Evolutionary conservation across 1,140 invertebrate genomes (phyloP), one percentile per base, ranked within the genome.

Genomic region (Bombus fervidus): DNA sequence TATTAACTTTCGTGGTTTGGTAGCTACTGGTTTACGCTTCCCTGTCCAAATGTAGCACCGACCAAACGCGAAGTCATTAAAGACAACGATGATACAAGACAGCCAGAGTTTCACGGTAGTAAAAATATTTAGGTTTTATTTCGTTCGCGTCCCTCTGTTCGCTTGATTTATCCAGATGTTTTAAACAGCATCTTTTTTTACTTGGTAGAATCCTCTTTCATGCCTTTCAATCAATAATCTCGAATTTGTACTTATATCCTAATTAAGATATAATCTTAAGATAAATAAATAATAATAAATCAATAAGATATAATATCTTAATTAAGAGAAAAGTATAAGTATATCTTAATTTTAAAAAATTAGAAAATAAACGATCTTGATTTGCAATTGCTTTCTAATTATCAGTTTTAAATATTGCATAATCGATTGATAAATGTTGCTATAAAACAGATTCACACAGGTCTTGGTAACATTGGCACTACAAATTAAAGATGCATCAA

Each of bases 91-190:
- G 86, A 87, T 66, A 87, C 57, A 68, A 79, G 57, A 18, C 86
- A 87, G 86, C 15, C 68, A 76, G 39, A 41, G 43, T 31, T 75
- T 57, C 73, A 43, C 28, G 31, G n/a, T 39, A 43, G 85, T 76
- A 43, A 84, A 87, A 87, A 87, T 87, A 84, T 87, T 86, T 86
- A 77, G 47, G 22, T 74, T 85, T 81, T 74, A 59, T 74, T 85
- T 68, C 69, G 43, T 25, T 59, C 43, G 59, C 34, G 18, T 47
- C 78, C 59, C 62, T 73, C 43, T 66, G 69, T 62, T 80, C 37
- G 12, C 22, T n/a, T 22, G 57, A 83, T 28, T 76, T 43, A 83
- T 31, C 18, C 81, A 76, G 39, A 71, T 53, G 81, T 31, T 34
- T 41, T 69, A 43, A 41, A 59, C 43, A 18, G 75, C 34, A 13